A percentile compares a stretch with the other conserved stretches of the same genome.
phyloP scores from a whole-genome alignment of 2,888 invertebrate genomes.

The Hirtodrosophila confusa region DNA sequence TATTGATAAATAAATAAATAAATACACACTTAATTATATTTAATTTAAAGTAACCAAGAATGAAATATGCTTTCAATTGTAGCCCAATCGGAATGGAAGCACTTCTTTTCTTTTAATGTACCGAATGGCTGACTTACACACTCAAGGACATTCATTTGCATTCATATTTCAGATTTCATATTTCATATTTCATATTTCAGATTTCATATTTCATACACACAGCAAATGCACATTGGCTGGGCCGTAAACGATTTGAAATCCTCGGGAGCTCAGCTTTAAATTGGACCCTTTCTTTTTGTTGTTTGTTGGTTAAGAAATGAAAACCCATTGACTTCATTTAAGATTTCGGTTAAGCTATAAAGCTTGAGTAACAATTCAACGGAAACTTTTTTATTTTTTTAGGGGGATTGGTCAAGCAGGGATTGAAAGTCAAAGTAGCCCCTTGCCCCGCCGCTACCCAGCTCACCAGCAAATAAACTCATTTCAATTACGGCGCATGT shows the following conservation, averaged over 20 bases:
- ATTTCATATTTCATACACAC: constrained; percentile 46
- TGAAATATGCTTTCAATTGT: too few relatives aligned
- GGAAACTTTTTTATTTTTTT: constrained; percentile 1
- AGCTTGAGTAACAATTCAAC: constrained; percentile 25
- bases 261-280: too few relatives aligned
- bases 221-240: constrained; percentile 26
- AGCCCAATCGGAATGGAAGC: too few relatives aligned
- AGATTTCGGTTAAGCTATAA: constrained; percentile 28
- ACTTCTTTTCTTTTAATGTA: too few relatives aligned
- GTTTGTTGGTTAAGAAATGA: background rate
- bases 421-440: constrained; percentile 13
- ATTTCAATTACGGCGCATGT: constrained; percentile 52
- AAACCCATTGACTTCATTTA: constrained; percentile 33
- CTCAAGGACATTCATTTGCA: constrained; percentile 57
- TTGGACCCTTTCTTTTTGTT: too few relatives aligned
- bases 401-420: too few relatives aligned
- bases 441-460: background rate
- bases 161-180: constrained; percentile 54
- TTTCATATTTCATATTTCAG: too few relatives aligned
- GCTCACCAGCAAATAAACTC: constrained; percentile 26
- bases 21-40: too few relatives aligned
- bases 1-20: too few relatives aligned
- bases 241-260: constrained; percentile 3
- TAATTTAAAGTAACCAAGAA: too few relatives aligned
- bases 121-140: constrained; percentile 9